A percentile compares a stretch with the other conserved stretches of the same genome.
These are phyloP conservation scores for Corella eumyota DNA, from an alignment of 23 tunicate genomes.

Conservation along the genomic window DNA sequence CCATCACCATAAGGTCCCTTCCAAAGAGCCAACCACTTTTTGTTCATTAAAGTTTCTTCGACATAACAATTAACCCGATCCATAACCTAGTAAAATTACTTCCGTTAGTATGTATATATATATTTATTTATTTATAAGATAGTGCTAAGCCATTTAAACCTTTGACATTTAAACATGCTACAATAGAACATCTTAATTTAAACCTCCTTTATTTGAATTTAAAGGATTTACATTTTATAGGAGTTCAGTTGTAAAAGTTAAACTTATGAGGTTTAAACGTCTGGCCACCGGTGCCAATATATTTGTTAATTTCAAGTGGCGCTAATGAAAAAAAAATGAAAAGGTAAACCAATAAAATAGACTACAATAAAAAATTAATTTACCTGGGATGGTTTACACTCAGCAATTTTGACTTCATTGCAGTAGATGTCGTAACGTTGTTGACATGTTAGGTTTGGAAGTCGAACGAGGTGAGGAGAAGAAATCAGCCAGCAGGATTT, in stretches of 20 bases:
- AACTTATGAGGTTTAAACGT: too few species aligned
- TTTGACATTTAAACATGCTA: too few species aligned
- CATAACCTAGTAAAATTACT: conserved; percentile 32
- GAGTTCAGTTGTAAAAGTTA: too few species aligned
- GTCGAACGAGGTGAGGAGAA: conserved; percentile 16
- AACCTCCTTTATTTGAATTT: too few species aligned
- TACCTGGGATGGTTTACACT: conserved; percentile 78
- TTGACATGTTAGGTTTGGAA: conserved; percentile 53
- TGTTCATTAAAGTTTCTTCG: conserved; percentile 67
- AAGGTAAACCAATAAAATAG: conserved; percentile 1
- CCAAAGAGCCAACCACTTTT: conserved; percentile 90
- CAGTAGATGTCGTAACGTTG: conserved; percentile 75
- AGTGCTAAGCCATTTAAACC: too few species aligned
- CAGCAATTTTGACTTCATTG: conserved; percentile 72
- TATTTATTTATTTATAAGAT: too few species aligned
- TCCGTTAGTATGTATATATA: too few species aligned
- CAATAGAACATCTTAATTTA: too few species aligned
- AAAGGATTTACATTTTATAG: too few species aligned
- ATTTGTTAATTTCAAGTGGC: too few species aligned
- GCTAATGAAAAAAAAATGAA: too few species aligned
- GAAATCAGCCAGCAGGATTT: conserved; percentile 6
- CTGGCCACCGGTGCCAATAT: too few species aligned
- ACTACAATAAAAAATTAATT: not conserved
- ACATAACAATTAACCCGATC: conserved; percentile 55
- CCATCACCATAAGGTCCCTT: conserved; percentile 55